Evolutionary conservation across 2,113 vertebrate genomes (phyloP).

Genomic region (Megaceryle maxima): DNA sequence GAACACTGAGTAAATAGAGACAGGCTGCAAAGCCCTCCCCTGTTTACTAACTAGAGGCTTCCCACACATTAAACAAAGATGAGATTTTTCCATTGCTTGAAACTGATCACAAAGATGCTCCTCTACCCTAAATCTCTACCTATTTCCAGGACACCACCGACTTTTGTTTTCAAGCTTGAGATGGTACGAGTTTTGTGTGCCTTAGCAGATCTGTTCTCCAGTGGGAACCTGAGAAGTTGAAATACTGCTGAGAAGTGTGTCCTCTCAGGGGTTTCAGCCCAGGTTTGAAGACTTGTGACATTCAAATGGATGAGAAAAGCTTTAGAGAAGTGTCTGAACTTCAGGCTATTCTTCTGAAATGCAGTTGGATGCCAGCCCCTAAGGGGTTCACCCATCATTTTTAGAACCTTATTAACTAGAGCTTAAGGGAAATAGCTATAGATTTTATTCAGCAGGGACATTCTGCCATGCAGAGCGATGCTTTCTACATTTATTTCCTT

Average conservation of each 20-base stretch:
- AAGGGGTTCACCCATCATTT: constrained; percentile 31
- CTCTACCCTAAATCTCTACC: background rate
- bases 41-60: background rate
- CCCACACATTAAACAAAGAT: background rate
- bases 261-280: background rate
- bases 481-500: constrained; percentile 14
- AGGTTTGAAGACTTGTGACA: background rate
- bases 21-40: background rate
- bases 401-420: constrained; percentile 7
- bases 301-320: background rate
- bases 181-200: background rate
- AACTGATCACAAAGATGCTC: background rate
- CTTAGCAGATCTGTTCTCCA: background rate
- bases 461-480: background rate
- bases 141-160: background rate
- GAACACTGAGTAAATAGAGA: background rate
- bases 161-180: background rate
- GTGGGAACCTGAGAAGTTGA: background rate
- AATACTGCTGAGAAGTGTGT: background rate
- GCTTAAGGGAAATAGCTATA: constrained; percentile 31
- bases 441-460: constrained; percentile 37
- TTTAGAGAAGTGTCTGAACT: constrained; percentile 27
- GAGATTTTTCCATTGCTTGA: background rate
- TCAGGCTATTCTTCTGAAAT: background rate
- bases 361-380: background rate